Conservation (phyloP, 2,888 invertebrate species). For the Drosophila lutescens region DNA sequence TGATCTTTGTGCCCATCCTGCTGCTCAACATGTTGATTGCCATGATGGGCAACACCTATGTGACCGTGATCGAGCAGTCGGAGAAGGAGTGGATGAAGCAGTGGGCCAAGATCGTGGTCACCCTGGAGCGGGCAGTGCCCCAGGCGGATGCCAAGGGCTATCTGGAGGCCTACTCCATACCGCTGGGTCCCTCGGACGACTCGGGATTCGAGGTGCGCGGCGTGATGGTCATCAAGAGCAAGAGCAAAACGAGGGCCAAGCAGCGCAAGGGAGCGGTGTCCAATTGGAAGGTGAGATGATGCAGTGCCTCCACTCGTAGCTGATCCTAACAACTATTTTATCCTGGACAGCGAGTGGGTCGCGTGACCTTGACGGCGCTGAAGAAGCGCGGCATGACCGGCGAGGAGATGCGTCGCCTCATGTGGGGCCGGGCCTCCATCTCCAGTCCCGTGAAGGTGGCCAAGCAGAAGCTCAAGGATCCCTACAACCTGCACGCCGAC, state of each 20-base stretch:
- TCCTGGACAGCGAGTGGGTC: constrained; percentile 89
- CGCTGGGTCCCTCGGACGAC: constrained; percentile 92
- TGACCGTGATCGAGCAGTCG: constrained; percentile 98
- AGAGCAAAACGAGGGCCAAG: constrained; percentile 97
- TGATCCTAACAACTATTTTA: no score
- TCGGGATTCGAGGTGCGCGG: constrained; percentile 94
- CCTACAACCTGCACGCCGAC: constrained; percentile 81
- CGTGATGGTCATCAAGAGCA: constrained; percentile 99
- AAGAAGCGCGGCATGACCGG: constrained; percentile 93
- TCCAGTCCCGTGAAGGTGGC: constrained; percentile 92
- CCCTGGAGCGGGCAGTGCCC: constrained; percentile 96
- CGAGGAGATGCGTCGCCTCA: constrained; percentile 92
- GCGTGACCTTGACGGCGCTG: constrained; percentile 93
- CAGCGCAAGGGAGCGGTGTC: constrained; percentile 97
- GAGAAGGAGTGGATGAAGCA: constrained; percentile 99
- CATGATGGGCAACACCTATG: constrained; percentile 99
- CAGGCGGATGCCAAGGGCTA: constrained; percentile 95
- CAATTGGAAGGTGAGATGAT: constrained; percentile 95
- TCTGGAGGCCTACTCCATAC: constrained; percentile 97
- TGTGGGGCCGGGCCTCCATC: constrained; percentile 96
- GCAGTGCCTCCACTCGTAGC: not conserved
- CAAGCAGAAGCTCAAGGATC: constrained; percentile 85
- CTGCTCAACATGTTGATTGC: constrained; percentile 98
- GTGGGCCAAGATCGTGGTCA: constrained; percentile 99
- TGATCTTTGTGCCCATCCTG: constrained; percentile 98